Base-by-base conservation (phyloP, 1,140 invertebrate genomes). In the Lanistes nyassanus region DNA sequence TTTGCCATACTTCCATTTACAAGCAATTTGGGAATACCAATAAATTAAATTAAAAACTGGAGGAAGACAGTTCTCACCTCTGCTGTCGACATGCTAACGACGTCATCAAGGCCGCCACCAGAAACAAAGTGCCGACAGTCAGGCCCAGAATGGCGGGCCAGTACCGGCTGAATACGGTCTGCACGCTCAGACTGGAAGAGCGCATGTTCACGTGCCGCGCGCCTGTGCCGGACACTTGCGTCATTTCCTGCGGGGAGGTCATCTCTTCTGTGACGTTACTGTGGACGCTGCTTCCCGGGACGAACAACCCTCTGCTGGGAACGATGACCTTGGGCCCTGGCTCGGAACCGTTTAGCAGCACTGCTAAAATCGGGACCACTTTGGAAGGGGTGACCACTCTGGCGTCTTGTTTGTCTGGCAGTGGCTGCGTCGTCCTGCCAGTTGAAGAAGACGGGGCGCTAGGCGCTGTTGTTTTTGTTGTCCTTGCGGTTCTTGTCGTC, bases 71-170 rank as follows among this genome's bases (percentile, higher is more conserved):
- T 29, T 19, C 66, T 23, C 39, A 70, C 68, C 51, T 56, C 21
- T 56, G 53, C 51, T 77, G 77, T 21, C 78, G 23, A 64, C 81
- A 82, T 6, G 75, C 71, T 36, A 82, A 39, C 3, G 81, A 82
- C 11, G 81, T 80, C 55, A 82, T 64, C 3, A 82, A 53, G 9
- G 81, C 81, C 23, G 79, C 74, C 39, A 79, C 31, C 29, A 82
- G 77, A 64, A 82, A 82, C 34, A 80, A 67, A 3, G 81, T 78
- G n/a, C 81, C 81, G 31, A 80, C 64, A 21, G 74, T 76, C 29
- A 78, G 66, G 6, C 81, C 81, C 26, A 80, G 58, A 23, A 82
- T 80, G 31, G 81, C 81, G 5, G 81, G 81, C 81, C 81, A 82
- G 76, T 82, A 80, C 19, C 78, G 75, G 21, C 69, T 76, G 53